phyloP scores from a whole-genome alignment of 1,140 invertebrate species.

The Pinna nobilis region DNA sequence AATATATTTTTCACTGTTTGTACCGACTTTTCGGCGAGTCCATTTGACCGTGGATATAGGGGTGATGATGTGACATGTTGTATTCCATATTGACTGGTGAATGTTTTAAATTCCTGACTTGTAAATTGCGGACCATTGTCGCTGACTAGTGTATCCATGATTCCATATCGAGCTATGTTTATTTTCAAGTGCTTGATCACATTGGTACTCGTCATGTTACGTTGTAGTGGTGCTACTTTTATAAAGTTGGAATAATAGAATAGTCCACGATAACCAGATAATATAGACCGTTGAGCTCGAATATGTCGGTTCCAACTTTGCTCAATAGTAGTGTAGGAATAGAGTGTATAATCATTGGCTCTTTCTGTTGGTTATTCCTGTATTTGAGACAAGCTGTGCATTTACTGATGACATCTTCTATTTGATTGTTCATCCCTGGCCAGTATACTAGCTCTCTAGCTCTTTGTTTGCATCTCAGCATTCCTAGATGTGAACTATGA shows the following conservation, averaged over 20 bases:
- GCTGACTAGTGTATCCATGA: neutral
- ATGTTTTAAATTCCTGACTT: conserved; percentile 39
- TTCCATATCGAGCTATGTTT: conserved; percentile 7
- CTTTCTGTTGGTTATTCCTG: neutral
- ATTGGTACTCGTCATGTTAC: neutral
- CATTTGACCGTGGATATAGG: conserved; percentile 42
- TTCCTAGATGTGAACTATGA: neutral
- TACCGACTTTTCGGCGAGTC: conserved; percentile 46
- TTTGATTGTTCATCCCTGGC: neutral
- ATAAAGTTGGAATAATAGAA: neutral
- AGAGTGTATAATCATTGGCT: neutral
- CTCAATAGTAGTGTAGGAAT: neutral
- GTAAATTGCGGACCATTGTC: conserved; percentile 50
- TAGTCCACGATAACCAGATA: neutral
- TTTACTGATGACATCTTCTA: neutral
- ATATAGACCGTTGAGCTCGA: neutral
- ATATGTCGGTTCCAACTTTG: neutral
- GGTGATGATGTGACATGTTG: conserved; percentile 45
- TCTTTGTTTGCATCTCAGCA: neutral
- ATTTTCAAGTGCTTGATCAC: conserved; percentile 7
- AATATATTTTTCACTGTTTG: conserved; percentile 50
- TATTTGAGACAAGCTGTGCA: neutral
- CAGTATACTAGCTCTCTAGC: neutral
- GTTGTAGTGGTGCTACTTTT: neutral
- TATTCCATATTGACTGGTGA: conserved; percentile 38